Conservation (phyloP, 37 sponge, comb jelly and placozoan species). For the Oopsacas minuta region DNA sequence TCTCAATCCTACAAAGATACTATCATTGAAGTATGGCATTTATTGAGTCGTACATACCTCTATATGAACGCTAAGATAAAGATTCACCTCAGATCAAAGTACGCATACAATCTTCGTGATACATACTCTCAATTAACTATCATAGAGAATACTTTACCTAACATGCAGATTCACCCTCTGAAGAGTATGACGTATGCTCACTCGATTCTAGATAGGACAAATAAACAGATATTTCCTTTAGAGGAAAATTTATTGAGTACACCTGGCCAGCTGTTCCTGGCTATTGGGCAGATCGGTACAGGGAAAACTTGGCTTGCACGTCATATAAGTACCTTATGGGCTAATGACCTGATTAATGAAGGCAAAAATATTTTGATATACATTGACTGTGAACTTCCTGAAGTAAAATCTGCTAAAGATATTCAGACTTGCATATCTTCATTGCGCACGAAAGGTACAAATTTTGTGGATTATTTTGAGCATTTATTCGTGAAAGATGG, state of each 20-base stretch:
- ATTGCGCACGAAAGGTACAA: not conserved
- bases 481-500: not conserved
- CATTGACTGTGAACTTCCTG: not conserved
- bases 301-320: constrained; percentile 1
- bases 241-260: not conserved
- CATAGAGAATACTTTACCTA: not conserved
- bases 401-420: not conserved
- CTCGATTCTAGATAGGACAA: not conserved
- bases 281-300: constrained; percentile 3
- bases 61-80: not conserved
- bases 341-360: not conserved
- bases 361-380: not conserved
- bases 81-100: not conserved
- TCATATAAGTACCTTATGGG: not conserved
- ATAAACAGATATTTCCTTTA: not conserved
- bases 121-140: not conserved
- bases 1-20: not conserved
- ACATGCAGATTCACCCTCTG: not conserved
- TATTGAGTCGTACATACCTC: not conserved
- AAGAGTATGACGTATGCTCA: not conserved
- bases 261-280: not conserved
- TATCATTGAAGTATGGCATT: not conserved
- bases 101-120: not conserved
- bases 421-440: not conserved
- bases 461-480: not conserved